Evolutionary conservation across 1,140 invertebrate genomes (phyloP).

Genomic region (Psilanteris sp.): DNA sequence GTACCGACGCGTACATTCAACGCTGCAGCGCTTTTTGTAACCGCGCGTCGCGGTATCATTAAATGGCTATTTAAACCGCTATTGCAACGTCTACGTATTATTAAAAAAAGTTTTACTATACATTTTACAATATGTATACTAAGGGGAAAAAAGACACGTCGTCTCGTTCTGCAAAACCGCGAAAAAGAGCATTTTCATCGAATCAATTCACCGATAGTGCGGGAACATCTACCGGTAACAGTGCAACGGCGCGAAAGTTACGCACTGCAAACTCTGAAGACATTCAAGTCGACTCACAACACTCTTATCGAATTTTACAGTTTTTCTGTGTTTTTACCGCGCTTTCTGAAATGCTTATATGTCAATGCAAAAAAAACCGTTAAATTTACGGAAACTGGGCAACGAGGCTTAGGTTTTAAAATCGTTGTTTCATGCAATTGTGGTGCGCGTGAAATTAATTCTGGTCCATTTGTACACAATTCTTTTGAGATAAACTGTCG

Average conservation of each 20-base stretch:
- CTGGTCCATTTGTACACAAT: slow-evolving; percentile 27
- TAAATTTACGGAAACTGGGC: slow-evolving; percentile 26
- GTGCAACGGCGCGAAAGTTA: not conserved
- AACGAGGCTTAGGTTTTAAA: slow-evolving; percentile 37
- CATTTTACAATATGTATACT: no score
- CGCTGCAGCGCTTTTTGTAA: no score
- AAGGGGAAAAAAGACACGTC: not conserved
- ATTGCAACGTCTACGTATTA: no score
- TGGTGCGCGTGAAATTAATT: slow-evolving; percentile 27
- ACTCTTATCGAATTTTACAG: slow-evolving; percentile 28
- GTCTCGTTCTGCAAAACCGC: not conserved
- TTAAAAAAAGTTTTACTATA: no score
- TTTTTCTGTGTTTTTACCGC: slow-evolving; percentile 35
- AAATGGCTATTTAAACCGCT: no score
- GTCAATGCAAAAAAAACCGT: slow-evolving; percentile 36
- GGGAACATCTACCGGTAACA: not conserved
- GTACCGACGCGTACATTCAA: no score
- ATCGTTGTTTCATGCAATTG: slow-evolving; percentile 34
- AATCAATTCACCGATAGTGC: not conserved
- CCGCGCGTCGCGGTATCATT: no score
- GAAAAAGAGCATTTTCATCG: not conserved
- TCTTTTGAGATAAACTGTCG: slow-evolving; percentile 35
- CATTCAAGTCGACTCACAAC: not conserved
- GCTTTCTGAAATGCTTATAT: slow-evolving; percentile 18
- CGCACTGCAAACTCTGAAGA: not conserved